Conservation (phyloP, 2,888 invertebrate species). For the Agrilus biguttatus region DNA sequence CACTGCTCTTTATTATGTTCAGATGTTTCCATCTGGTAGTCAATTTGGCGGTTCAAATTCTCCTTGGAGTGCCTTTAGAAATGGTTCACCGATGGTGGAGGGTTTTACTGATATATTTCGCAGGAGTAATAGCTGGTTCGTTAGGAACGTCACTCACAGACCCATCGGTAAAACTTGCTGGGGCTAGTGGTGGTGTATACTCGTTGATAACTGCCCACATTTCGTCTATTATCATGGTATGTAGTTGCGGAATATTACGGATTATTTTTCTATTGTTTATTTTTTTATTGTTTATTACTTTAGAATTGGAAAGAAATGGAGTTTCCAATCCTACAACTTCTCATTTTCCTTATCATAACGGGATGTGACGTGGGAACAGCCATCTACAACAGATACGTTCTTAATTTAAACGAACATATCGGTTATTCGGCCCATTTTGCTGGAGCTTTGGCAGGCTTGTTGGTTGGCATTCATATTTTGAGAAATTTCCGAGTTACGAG, state of each 20-base stretch:
- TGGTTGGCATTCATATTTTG: conserved; percentile 50
- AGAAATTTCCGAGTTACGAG: conserved; percentile 42
- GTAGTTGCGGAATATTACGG: conserved; percentile 8
- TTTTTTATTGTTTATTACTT: conserved; percentile 5
- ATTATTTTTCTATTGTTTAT: conserved; percentile 1
- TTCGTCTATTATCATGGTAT: conserved; percentile 77
- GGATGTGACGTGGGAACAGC: conserved; percentile 79
- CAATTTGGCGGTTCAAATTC: conserved; percentile 81
- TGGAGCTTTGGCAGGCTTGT: conserved; percentile 73
- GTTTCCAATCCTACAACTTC: conserved; percentile 70
- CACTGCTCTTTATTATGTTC: conserved; percentile 17
- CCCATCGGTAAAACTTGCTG: conserved; percentile 69
- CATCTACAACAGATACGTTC: conserved; percentile 72
- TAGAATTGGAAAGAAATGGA: conserved; percentile 98
- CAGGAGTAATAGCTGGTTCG: conserved; percentile 76
- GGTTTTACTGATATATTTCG: conserved; percentile 66
- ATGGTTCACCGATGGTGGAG: conserved; percentile 96
- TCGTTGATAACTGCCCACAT: conserved; percentile 87
- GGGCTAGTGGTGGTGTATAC: conserved; percentile 92
- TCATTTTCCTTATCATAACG: conserved; percentile 69
- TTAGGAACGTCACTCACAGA: conserved; percentile 69
- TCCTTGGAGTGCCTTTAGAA: conserved; percentile 88
- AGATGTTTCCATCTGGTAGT: conserved; percentile 78
- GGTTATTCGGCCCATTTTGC: conserved; percentile 92
- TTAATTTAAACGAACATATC: conserved; percentile 57